Base-by-base conservation (phyloP, 2,113 vertebrate genomes). In the Balaeniceps rex region DNA sequence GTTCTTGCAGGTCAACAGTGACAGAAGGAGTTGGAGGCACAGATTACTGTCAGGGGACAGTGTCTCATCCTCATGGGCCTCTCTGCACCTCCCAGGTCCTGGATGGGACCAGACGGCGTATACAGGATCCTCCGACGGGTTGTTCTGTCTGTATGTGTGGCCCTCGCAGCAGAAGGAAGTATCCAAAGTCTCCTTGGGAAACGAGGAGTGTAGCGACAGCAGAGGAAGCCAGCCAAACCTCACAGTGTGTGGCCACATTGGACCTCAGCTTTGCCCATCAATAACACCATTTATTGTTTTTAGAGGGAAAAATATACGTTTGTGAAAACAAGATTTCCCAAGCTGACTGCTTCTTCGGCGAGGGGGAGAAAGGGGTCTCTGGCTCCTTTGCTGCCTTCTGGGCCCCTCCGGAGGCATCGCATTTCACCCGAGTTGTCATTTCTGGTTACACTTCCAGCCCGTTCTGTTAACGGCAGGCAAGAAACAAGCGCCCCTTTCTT, bases 211-310 rank as follows among this genome's bases (percentile, higher is more conserved):
- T 51, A 83, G 78, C 0, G 2, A 95, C 75, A 90, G 70, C 51
- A 38, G n/a, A 91, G 95, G 96, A 93, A 95, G 65, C 66, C 89
- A 93, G 96, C 93, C 94, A 94, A 96, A 63, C 78, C 66, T 95
- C 96, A 63, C 93, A 93, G 96, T 93, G 96, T 95, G 95, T 97
- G 96, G 95, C 84, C 94, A 88, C 65, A 18, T 12, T 46, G 63
- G 66, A 90, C 94, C 68, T 97, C 52, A 38, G 89, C 89, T 94
- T 77, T 90, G 84, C 93, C 91, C 87, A 94, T 94, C 91, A 89
- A 91, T 95, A 96, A 94, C 88, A 69, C 66, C 87, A 82, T 94
- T 97, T 97, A 95, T 95, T 97, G 97, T 97, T 89, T 96, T 89
- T 90, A 97, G 84, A 93, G 82, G 89, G 93, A 34, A 95, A 95